phyloP scores from a whole-genome alignment of 2,797 vertebrate species.

The Catharus ustulatus region DNA sequence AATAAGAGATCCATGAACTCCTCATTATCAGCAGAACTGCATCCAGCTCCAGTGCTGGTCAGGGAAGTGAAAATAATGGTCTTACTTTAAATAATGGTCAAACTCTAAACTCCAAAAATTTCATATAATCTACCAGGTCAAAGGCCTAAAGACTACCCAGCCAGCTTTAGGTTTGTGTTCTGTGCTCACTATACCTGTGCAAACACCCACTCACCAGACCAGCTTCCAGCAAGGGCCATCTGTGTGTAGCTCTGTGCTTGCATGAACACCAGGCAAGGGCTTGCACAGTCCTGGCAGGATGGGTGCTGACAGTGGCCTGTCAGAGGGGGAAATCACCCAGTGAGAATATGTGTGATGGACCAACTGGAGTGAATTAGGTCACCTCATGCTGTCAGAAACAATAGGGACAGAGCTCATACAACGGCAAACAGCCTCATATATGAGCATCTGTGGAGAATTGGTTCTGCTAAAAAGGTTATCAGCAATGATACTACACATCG shows the following conservation, averaged over 20 bases:
- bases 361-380: conserved; percentile 18
- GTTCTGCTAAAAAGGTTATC: background rate
- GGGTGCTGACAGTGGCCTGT: background rate
- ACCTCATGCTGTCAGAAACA: background rate
- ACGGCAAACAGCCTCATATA: background rate
- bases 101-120: background rate
- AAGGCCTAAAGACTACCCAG: background rate
- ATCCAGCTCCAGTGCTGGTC: background rate
- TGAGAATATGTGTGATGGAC: background rate
- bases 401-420: background rate
- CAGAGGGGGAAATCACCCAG: background rate
- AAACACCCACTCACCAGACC: background rate
- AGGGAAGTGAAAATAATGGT: background rate
- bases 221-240: background rate
- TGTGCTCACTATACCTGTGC: background rate
- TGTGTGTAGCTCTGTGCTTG: background rate
- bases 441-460: background rate
- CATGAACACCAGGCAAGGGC: rapidly evolving
- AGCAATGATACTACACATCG: background rate
- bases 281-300: background rate
- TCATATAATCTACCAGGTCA: background rate
- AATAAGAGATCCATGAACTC: background rate
- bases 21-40: background rate
- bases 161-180: background rate
- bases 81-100: background rate